Base-by-base conservation (phyloP, 2,113 vertebrate species). In the Otolemur garnettii region DNA sequence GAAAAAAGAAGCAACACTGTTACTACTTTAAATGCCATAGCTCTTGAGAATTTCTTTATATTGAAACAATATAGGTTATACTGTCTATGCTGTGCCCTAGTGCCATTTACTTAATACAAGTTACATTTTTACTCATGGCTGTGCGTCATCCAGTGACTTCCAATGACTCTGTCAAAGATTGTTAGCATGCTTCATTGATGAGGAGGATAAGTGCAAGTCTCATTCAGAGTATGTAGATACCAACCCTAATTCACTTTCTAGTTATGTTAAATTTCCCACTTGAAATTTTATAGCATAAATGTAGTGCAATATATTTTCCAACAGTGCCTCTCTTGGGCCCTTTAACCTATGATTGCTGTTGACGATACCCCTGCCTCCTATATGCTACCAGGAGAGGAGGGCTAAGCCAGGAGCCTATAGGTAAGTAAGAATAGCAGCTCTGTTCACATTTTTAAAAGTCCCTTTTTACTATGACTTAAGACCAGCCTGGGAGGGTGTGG, bases 211-310 rank as follows among this genome's bases (percentile, higher is more conserved):
- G 80, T 38, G 14, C 57, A 59, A 33, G 53, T 71, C 42, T 74
- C 80, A 62, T 35, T 26, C 21, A 62, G 75, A 82, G 33, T 55
- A 28, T 75, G 28, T 38, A 94, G 50, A 92, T 14, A 55, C 35
- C 50, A 57, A 53, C 38, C 60, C 24, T 57, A 53, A 79, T 92
- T 90, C 80, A 90, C 83, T 85, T 92, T 69, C 64, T 84, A 66
- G 21, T 38, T n/a, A 35, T 66, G 42, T 90, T 92, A 90, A 92
- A 21, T 82, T 75, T 53, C 24, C 81, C 71, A 42, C 42, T 92
- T 0, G 28, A n/a, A 83, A 79, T 87, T 87, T 71, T 78, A 42
- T n/a, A 82, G 59, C 81, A 57, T 75, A 74, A 95, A 35, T 59
- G 21, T 57, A 59, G 50, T 86, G 74, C 4, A 38, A 21, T 9